Conservation (phyloP, 2,113 vertebrate species). For the Pluvialis apricaria region DNA sequence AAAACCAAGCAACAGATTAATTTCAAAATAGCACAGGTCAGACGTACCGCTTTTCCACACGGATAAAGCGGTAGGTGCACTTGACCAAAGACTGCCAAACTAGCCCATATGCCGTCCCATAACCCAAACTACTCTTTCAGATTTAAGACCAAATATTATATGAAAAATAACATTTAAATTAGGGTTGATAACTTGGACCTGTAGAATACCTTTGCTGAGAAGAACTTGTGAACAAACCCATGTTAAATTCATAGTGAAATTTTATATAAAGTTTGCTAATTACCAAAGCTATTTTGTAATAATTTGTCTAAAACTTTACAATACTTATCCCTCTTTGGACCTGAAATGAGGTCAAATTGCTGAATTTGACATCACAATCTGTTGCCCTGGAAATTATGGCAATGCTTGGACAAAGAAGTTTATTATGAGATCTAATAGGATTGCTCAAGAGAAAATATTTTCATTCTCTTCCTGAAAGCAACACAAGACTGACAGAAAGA, state of each 20-base stretch:
- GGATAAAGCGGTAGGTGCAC: neutral
- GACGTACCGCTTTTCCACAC: neutral
- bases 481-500: neutral
- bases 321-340: neutral
- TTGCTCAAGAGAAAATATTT: neutral
- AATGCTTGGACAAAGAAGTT: slow-evolving; percentile 29
- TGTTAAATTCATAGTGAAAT: neutral
- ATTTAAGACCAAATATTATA: neutral
- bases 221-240: neutral
- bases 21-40: slow-evolving; percentile 51
- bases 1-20: slow-evolving; percentile 44
- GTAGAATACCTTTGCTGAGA: neutral
- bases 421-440: slow-evolving; percentile 22
- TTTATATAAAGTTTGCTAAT: neutral
- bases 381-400: neutral
- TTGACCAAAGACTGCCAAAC: neutral
- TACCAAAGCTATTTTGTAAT: neutral
- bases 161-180: neutral
- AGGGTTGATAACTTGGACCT: neutral
- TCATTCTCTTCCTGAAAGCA: neutral
- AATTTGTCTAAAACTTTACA: neutral
- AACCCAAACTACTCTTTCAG: neutral
- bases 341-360: neutral
- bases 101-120: neutral
- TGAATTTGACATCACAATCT: neutral